Percentiles rank a stretch among this genome's conserved stretches.
Evolutionary conservation across 2,797 vertebrate species (phyloP).

Genomic region (Sphaeramia orbicularis): DNA sequence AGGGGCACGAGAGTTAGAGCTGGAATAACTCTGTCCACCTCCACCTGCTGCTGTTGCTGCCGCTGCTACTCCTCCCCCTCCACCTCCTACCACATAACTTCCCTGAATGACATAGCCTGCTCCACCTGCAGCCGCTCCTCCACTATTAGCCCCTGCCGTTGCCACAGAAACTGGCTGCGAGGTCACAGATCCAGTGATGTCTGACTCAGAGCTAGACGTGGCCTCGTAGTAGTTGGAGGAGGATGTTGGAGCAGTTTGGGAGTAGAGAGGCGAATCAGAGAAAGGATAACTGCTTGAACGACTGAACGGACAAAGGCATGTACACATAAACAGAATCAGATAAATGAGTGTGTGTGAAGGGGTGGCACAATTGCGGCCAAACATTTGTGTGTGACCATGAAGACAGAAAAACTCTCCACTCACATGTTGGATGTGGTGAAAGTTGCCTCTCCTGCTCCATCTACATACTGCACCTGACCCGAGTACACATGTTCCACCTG

Average conservation of each 20-base stretch:
- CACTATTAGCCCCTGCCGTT: constrained; percentile 64
- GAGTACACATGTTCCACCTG: constrained; percentile 91
- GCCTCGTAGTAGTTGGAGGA: constrained; percentile 88
- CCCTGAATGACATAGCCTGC: constrained; percentile 90
- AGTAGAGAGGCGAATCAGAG: constrained; percentile 89
- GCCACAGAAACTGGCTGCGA: constrained; percentile 86
- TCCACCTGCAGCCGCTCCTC: constrained; percentile 48
- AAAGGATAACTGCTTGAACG: constrained; percentile 90
- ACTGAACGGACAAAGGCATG: constrained; percentile 70
- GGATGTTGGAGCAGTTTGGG: constrained; percentile 83
- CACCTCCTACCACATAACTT: constrained; percentile 86
- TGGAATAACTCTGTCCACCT: constrained; percentile 88
- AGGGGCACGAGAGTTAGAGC: constrained; percentile 91
- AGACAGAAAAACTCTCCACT: constrained; percentile 59
- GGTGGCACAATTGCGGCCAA: not conserved
- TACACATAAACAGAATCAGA: not conserved
- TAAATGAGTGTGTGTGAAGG: constrained; percentile 6
- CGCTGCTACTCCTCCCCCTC: constrained; percentile 26
- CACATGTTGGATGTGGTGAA: constrained; percentile 88
- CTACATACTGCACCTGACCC: constrained; percentile 92
- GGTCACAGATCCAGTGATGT: constrained; percentile 86
- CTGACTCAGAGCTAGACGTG: constrained; percentile 85
- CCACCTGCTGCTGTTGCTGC: constrained; percentile 63
- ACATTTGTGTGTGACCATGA: not conserved
- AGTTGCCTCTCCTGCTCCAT: constrained; percentile 82